Percentiles rank a stretch among this genome's conserved stretches.
Conservation (phyloP, 1,140 invertebrate genomes). For the Mercenaria mercenaria region DNA sequence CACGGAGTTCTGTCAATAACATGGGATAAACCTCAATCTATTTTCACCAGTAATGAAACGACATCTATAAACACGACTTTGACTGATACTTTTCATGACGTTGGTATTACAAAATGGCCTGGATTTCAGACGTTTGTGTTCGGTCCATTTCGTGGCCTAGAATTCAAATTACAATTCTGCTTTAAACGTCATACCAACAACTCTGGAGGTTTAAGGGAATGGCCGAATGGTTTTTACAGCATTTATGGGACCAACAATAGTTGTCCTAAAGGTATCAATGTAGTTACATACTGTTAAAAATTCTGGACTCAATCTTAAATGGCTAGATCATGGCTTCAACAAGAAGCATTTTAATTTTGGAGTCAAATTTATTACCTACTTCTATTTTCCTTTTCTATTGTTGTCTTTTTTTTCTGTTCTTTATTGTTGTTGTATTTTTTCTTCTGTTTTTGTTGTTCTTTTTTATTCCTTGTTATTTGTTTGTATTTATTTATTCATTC, state of each 20-base stretch:
- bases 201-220: neutral
- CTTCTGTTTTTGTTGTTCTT: no score
- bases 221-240: neutral
- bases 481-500: no score
- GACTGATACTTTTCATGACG: neutral
- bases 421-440: no score
- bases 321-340: no score
- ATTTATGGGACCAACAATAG: neutral
- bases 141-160: neutral
- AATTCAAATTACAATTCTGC: neutral
- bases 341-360: no score
- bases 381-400: no score
- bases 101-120: neutral
- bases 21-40: neutral
- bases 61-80: neutral
- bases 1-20: neutral
- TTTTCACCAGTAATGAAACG: neutral
- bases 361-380: no score
- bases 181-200: neutral
- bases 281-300: no score
- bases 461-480: no score
- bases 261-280: neutral
- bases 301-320: no score
- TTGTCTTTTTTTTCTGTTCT: no score
- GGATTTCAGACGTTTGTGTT: neutral